Base-by-base conservation (phyloP, 1,140 invertebrate species). In the Cecropterus lyciades region DNA sequence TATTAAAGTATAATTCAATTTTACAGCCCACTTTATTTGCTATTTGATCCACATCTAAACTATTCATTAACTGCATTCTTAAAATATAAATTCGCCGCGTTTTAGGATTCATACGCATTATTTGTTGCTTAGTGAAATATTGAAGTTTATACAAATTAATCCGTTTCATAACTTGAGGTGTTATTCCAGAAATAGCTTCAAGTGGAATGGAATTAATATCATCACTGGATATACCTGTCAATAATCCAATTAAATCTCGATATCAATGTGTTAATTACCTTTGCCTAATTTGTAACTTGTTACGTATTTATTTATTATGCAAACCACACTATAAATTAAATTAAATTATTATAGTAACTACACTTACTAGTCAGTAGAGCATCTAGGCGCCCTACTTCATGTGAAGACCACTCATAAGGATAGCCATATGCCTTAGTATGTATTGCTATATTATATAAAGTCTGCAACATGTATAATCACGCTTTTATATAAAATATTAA, bases 351-450 rank as follows among this genome's bases (percentile, higher is more conserved):
- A 24, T 24, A 24, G 5, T 24, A 3, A 24, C 20, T 24, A 24
- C 20, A 63, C 73, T 82, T 78, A 91, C 88, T 82, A 43, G 64
- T 78, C 56, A 91, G 82, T 62, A 91, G 60, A 24, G 53, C 42
- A 53, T 80, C 73, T 1, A 89, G 68, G 67, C 80, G 68, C 8
- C 62, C 66, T 16, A 91, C 69, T 75, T 89, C 85, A 70, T 91
- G 83, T 14, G 88, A 89, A 30, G 86, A 82, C 88, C 88, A 91
- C 57, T 79, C 84, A 49, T 88, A 88, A 1, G 84, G 86, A 67
- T 79, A 70, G 4, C 82, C 83, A 52, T 85, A 91, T 1, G 84
- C 86, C 17, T 84, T 74, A 0, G 70, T 72, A 51, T 86, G 75
- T 30, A 72, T 79, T 5, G 86, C 88, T 62, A 89, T 85, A 0